Conservation (phyloP, 2,113 vertebrate species). For the Erythrolamprus reginae region DNA sequence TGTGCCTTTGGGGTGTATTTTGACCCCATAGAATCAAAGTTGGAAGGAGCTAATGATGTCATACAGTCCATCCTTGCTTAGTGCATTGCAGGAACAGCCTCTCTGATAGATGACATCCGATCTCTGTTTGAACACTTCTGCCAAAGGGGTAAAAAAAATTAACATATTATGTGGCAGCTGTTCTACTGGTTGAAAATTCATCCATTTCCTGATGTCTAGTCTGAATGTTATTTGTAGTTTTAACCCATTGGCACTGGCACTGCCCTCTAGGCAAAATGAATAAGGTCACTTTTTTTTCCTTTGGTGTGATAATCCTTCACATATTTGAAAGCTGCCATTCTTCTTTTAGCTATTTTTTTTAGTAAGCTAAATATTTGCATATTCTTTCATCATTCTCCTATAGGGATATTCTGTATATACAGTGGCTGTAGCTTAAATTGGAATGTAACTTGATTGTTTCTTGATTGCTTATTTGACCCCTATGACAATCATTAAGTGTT, state of each 20-base stretch:
- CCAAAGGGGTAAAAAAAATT: not conserved
- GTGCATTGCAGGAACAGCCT: not conserved
- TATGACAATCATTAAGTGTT: no score
- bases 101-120: not conserved
- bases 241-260: not conserved
- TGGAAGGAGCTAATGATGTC: not conserved
- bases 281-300: not conserved
- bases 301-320: not conserved
- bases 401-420: not conserved
- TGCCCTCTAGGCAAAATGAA: not conserved
- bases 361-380: not conserved
- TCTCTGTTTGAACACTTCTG: not conserved
- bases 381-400: not conserved
- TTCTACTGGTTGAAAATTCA: not conserved
- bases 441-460: no score
- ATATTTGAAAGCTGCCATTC: not conserved
- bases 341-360: not conserved
- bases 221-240: not conserved
- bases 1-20: not conserved
- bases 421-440: not conserved
- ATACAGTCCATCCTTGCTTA: not conserved
- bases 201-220: not conserved
- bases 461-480: no score
- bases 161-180: not conserved
- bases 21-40: not conserved